Conservation (phyloP, 2,888 invertebrate species). For the Ophraella communa region DNA sequence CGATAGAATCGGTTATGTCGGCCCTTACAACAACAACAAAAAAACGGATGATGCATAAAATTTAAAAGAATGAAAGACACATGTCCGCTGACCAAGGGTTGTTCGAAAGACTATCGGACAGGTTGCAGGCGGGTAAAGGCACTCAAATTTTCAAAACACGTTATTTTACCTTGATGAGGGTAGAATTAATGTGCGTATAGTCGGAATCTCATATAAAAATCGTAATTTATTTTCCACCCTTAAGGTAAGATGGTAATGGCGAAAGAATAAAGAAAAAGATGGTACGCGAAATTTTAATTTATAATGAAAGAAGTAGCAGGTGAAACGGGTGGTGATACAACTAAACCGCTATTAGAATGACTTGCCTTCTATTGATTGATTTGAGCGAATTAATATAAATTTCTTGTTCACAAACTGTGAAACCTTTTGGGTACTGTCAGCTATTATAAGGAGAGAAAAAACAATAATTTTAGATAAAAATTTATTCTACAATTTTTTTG, state of each 20-base stretch:
- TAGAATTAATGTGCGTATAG: conserved; percentile 55
- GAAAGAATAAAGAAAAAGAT: not conserved
- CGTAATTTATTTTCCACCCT: conserved; percentile 23
- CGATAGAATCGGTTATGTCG: conserved; percentile 3
- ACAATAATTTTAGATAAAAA: too few species aligned
- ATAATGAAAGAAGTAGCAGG: conserved; percentile 51
- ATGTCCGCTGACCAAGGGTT: conserved; percentile 47
- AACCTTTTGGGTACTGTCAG: too few species aligned
- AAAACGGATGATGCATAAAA: conserved; percentile 31
- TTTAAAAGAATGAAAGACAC: conserved; percentile 38
- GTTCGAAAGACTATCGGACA: conserved; percentile 46
- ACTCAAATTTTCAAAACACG: conserved; percentile 18
- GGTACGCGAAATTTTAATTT: conserved; percentile 50
- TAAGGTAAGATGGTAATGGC: conserved; percentile 5
- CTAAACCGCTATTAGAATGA: conserved; percentile 1
- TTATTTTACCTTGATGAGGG: conserved; percentile 55
- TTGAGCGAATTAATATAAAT: too few species aligned
- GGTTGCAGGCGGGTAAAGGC: conserved; percentile 51
- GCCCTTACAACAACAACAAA: conserved; percentile 12
- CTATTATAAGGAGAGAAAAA: too few species aligned
- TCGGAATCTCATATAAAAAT: conserved; percentile 20
- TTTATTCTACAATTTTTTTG: too few species aligned
- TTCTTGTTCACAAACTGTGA: too few species aligned
- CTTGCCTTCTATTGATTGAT: too few species aligned
- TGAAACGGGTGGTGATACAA: conserved; percentile 50